Evolutionary conservation across 1,140 invertebrate genomes (phyloP), one percentile per base, ranked within the genome.

Genomic region (Rhagoletis pomonella): DNA sequence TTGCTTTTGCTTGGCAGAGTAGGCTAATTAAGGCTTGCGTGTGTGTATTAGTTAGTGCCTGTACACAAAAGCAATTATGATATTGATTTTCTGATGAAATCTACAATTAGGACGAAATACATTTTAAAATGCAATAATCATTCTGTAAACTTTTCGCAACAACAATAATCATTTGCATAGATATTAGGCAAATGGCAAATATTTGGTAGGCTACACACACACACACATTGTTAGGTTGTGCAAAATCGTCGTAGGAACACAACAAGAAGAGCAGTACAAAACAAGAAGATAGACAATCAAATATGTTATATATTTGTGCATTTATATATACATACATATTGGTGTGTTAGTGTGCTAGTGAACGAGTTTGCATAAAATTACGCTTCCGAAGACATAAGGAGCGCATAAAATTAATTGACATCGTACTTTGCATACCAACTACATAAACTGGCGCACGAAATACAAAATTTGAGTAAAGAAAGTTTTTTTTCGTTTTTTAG

Each of bases 361-460:
- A 73, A 73, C 39, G 67, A 73, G 67, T 73, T 73, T 73, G 67
- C 67, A 73, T 73, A 73, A 73, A 73, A 73, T 73, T 73, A 73
- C 67, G 42, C 12, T 73, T 47, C 39, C 39, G 42, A 73, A 73
- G 67, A 73, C 67, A 73, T 73, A 73, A 73, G 67, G 67, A 73
- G 39, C 42, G 67, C 67, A 44, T 73, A 44, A 73, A 73, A 73
- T 73, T 73, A 73, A 73, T 73, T 47, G 67, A 73, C 67, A 42
- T 44, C 67, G 42, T 42, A 73, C 44, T 73, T 73, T 73, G 67
- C 67, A 73, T 73, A 73, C 67, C 29, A 29, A 29, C 29, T 29
- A 29, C 29, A 29, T 47, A 73, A 73, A 73, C 39, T 73, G 67
- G 14, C 44, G 67, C 4, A 47, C 67, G 14, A 73, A 73, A 73